Percentiles rank a stretch among this genome's conserved stretches.
Conservation (phyloP, 2,797 vertebrate species). For the Sus cebifrons region DNA sequence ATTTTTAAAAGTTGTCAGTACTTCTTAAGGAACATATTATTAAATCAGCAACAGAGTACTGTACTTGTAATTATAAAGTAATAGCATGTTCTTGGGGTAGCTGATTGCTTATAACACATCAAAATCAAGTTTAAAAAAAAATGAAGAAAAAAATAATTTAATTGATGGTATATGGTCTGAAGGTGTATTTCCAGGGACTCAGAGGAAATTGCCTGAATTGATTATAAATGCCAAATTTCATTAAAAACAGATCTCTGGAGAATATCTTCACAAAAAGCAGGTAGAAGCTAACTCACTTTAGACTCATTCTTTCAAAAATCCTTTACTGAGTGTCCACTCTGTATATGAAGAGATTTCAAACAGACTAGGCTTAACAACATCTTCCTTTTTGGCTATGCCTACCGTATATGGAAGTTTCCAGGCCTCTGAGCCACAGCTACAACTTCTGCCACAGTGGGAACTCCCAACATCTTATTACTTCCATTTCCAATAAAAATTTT, state of each 20-base stretch:
- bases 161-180: slow-evolving; percentile 22
- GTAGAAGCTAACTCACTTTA: neutral
- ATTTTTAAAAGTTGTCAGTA: slow-evolving; percentile 31
- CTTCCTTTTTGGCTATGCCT: no score
- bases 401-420: no score
- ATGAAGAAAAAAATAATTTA: slow-evolving; percentile 43
- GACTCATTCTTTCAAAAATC: neutral
- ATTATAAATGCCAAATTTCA: slow-evolving; percentile 53
- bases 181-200: slow-evolving; percentile 56
- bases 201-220: slow-evolving; percentile 47
- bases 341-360: slow-evolving; percentile 39
- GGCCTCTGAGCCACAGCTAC: no score
- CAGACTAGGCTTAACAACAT: neutral
- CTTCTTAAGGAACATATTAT: slow-evolving; percentile 74
- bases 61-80: slow-evolving; percentile 75
- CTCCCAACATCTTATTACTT: neutral
- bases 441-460: no score
- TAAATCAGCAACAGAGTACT: slow-evolving; percentile 76
- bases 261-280: neutral
- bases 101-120: slow-evolving; percentile 62
- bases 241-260: neutral
- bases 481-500: neutral
- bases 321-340: neutral
- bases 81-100: slow-evolving; percentile 68
- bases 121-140: slow-evolving; percentile 69